Conservation (phyloP, 1,140 invertebrate genomes). For the Saccostrea echinata region DNA sequence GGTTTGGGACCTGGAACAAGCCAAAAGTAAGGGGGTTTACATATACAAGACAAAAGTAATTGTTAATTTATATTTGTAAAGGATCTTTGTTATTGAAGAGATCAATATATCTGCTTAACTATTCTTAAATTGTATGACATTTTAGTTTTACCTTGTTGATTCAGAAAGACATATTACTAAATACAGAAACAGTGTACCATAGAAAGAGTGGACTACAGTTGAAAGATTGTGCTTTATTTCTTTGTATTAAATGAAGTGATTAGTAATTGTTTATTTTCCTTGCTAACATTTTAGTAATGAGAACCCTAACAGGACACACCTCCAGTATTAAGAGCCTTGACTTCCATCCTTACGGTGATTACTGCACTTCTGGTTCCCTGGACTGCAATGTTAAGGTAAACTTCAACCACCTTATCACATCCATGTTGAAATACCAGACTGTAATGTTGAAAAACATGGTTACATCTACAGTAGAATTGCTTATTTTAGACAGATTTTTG, state of each 20-base stretch:
- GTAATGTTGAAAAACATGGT: too few relatives aligned
- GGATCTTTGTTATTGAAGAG: too few relatives aligned
- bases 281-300: conserved; percentile 83
- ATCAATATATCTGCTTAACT: too few relatives aligned
- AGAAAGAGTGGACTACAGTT: too few relatives aligned
- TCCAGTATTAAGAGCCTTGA: conserved; percentile 93
- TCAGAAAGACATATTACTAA: too few relatives aligned
- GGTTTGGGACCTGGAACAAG: conserved; percentile 97
- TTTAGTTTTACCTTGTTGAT: too few relatives aligned
- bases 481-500: too few relatives aligned
- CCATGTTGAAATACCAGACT: background rate
- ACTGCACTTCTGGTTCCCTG: conserved; percentile 94
- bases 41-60: background rate
- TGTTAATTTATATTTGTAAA: too few relatives aligned
- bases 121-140: too few relatives aligned
- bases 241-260: background rate
- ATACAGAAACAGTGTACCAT: too few relatives aligned
- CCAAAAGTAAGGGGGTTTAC: conserved; percentile 83
- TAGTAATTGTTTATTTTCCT: background rate
- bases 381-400: conserved; percentile 92
- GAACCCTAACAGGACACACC: conserved; percentile 96
- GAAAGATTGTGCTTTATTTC: background rate
- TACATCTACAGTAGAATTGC: too few relatives aligned
- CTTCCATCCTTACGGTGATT: conserved; percentile 98
- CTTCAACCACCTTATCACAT: background rate